Evolutionary conservation across 1,140 invertebrate species (phyloP).

Genomic region (Lordiphosa collinella): DNA sequence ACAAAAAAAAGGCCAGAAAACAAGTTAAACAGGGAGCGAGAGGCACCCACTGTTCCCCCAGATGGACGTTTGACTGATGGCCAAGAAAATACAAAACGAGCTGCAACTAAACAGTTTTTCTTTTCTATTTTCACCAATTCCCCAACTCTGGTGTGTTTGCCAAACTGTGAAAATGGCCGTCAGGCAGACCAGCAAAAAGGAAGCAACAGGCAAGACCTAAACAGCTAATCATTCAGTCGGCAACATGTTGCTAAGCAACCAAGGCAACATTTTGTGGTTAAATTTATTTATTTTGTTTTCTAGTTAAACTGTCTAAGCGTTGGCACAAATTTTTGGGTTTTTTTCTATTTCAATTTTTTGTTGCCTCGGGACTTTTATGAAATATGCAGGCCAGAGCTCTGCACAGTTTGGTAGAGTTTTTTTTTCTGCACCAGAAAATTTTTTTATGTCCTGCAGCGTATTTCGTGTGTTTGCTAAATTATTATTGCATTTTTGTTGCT

Average conservation of each 20-base stretch:
- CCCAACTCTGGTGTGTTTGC: conserved; percentile 9
- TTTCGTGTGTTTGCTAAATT: conserved; percentile 59
- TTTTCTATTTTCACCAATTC: conserved; percentile 5
- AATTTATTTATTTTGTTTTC: conserved; percentile 11
- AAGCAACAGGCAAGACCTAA: conserved; percentile 44
- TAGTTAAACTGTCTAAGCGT: conserved; percentile 26
- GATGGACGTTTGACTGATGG: conserved; percentile 58
- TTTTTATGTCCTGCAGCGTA: conserved; percentile 55
- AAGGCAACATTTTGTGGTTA: neutral
- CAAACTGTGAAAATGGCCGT: conserved; percentile 63
- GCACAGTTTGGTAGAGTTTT: conserved; percentile 25
- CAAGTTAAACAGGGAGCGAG: conserved; percentile 21
- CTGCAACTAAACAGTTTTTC: conserved; percentile 27
- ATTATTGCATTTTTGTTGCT: conserved; percentile 26
- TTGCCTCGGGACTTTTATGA: conserved; percentile 32
- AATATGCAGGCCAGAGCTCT: conserved; percentile 36
- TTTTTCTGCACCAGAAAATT: conserved; percentile 25
- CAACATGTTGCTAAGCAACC: conserved; percentile 60
- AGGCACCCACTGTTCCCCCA: conserved; percentile 61
- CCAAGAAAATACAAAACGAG: conserved; percentile 25
- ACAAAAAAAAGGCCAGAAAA: conserved; percentile 12
- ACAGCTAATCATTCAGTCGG: conserved; percentile 40
- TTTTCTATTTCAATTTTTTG: conserved; percentile 17
- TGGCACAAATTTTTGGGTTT: conserved; percentile 15
- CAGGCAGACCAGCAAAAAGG: conserved; percentile 29